Evolutionary conservation across 2,113 vertebrate genomes (phyloP).

Genomic region (Microtus richardsoni): DNA sequence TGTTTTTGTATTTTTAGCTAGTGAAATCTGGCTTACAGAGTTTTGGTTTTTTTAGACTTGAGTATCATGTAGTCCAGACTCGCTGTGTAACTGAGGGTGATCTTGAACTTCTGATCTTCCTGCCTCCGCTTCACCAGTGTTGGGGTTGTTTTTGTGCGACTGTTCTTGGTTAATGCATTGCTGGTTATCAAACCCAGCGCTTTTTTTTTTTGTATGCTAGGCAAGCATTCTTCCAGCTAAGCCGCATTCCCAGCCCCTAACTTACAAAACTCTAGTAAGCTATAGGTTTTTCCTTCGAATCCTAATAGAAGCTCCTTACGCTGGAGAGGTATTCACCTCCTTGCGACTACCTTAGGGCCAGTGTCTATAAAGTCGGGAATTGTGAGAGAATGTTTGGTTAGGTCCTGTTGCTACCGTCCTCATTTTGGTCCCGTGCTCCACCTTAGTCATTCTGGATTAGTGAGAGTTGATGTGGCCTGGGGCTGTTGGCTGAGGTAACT

Average conservation of each 20-base stretch:
- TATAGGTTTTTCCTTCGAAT: not conserved
- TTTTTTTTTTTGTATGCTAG: not conserved
- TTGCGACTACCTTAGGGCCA: slow-evolving; percentile 13
- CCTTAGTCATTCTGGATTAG: not conserved
- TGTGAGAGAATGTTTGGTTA: not conserved
- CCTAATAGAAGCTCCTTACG: not conserved
- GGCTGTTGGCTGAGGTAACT: not conserved
- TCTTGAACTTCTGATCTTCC: not conserved
- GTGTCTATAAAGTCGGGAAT: not conserved
- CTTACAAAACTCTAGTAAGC: not conserved
- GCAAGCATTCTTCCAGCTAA: not conserved
- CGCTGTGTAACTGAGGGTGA: not conserved
- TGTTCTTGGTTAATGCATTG: not conserved
- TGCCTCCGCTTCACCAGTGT: not conserved
- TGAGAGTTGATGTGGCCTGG: not conserved
- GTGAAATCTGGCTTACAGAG: not conserved
- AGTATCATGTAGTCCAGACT: not conserved
- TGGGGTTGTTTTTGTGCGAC: not conserved
- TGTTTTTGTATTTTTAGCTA: slow-evolving; percentile 35
- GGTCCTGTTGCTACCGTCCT: not conserved
- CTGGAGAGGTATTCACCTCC: not conserved
- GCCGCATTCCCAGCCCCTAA: not conserved
- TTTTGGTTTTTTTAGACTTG: not conserved
- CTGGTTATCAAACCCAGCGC: not conserved
- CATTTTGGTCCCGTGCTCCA: not conserved